A percentile compares a stretch with the other conserved stretches of the same genome.
phyloP scores from a whole-genome alignment of 2,888 invertebrate genomes.

The Phengaris alcon region DNA sequence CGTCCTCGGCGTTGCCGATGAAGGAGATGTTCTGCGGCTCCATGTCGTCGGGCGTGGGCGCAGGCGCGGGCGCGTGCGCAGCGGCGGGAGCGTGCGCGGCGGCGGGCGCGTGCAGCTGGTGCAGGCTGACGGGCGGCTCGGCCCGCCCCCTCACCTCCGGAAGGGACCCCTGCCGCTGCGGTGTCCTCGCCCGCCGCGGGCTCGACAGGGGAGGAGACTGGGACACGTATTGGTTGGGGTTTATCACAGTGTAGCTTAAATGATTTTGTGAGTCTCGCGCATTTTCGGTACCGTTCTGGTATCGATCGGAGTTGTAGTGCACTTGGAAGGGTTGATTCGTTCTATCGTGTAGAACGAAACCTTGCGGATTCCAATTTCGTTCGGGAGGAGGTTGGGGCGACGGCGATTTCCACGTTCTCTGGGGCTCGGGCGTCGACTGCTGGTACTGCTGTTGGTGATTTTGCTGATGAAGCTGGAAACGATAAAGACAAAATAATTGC shows the following conservation, averaged over 20 bases:
- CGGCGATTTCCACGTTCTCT: slow-evolving; percentile 68
- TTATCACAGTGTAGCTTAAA: slow-evolving; percentile 79
- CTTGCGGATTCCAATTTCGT: slow-evolving; percentile 71
- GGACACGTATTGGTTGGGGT: slow-evolving; percentile 77
- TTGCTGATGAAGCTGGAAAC: slow-evolving; percentile 62
- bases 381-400: slow-evolving; percentile 56
- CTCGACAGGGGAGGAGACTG: slow-evolving; percentile 80
- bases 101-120: slow-evolving; percentile 80
- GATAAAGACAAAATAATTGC: neutral
- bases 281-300: slow-evolving; percentile 83
- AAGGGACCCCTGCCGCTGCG: slow-evolving; percentile 79
- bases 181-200: slow-evolving; percentile 80
- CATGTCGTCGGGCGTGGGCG: slow-evolving; percentile 89
- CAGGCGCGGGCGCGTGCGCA: slow-evolving; percentile 83
- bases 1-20: slow-evolving; percentile 85
- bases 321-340: slow-evolving; percentile 59
- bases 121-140: slow-evolving; percentile 69
- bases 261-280: slow-evolving; percentile 73
- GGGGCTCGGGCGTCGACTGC: slow-evolving; percentile 48
- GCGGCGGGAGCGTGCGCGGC: slow-evolving; percentile 83
- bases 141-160: slow-evolving; percentile 40
- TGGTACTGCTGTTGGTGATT: slow-evolving; percentile 49
- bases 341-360: slow-evolving; percentile 84
- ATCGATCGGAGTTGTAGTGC: slow-evolving; percentile 71
- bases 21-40: slow-evolving; percentile 96